These are phyloP conservation scores for Limulus polyphemus DNA, from an alignment of 2,888 invertebrate genomes.

Conservation along the genomic window DNA sequence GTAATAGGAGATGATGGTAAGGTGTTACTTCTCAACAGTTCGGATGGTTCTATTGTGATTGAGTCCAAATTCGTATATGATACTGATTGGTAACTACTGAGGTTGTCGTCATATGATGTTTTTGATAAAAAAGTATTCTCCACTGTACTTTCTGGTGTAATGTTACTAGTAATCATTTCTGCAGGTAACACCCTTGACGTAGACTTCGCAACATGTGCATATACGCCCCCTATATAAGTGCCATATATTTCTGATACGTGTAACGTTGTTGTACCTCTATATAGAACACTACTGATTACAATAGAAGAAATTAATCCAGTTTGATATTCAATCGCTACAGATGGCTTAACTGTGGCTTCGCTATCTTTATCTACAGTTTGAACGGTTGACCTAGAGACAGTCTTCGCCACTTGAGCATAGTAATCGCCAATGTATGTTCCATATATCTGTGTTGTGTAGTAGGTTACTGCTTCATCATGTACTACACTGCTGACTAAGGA, in stretches of 20 bases:
- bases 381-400: slow-evolving; percentile 11
- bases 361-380: slow-evolving; percentile 41
- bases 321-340: not conserved
- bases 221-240: slow-evolving; percentile 24
- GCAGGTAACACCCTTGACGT: slow-evolving; percentile 14
- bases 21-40: not conserved
- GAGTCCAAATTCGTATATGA: slow-evolving; percentile 2
- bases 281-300: slow-evolving; percentile 13
- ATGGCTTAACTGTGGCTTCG: slow-evolving; percentile 39
- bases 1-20: not conserved
- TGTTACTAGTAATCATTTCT: slow-evolving; percentile 1
- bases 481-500: slow-evolving; percentile 13
- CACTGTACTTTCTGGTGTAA: slow-evolving; percentile 7
- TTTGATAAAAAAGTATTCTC: not conserved
- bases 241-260: slow-evolving; percentile 25
- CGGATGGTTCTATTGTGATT: not conserved
- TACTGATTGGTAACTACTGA: not conserved
- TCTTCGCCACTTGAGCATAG: slow-evolving; percentile 18
- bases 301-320: slow-evolving; percentile 23
- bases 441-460: slow-evolving; percentile 19
- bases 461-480: slow-evolving; percentile 12
- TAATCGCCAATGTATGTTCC: slow-evolving; percentile 14
- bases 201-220: slow-evolving; percentile 26
- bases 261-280: slow-evolving; percentile 11
- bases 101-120: not conserved